Base-by-base conservation (phyloP, 1,140 invertebrate species). In the Frieseomelitta varia region DNA sequence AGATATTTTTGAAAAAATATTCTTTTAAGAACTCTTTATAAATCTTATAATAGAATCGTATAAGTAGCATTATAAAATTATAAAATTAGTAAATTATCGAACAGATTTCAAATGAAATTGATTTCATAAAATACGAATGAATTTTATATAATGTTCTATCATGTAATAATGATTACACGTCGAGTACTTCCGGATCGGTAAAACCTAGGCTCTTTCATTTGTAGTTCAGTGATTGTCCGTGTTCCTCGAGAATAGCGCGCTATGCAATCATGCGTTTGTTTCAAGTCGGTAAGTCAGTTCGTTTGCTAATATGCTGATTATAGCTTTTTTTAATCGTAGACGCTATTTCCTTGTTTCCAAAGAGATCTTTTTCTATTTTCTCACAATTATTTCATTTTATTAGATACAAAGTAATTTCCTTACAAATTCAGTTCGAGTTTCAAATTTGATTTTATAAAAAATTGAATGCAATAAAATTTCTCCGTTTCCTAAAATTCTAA, bases 261-360 rank as follows among this genome's bases (percentile, higher is more conserved):
- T 58, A 17, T 3, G 3, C 34, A 56, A 47, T 56, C 27, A 6
- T 30, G 4, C n/a, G 4, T n/a, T 65, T 24, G 10, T 82, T 58
- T n/a, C 6, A 53, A 39, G 81, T 78, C 39, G 74, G 39, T 78
- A 83, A 83, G 55, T 71, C 11, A 83, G 39, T 58, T 47, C 14
- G 19, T 53, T 73, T 2, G 6, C 58, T 34, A 39, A 34, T 3
- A 34, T 14, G 12, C 4, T 30, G 3, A 34, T 21, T 12, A 47
- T 39, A 61, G 3, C 10, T 30, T 73, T 19, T 30, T 12, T 53
- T 27, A 27, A 53, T 19, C 4, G 27, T 15, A 47, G 14, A 51
- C 51, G n/a, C 2, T 17, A 56, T 56, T 56, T 56, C 17, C 17
- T 58, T 58, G 56, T 12, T 11, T 58, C 21, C 3, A 58, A 24